A percentile compares a stretch with the other conserved stretches of the same genome.
phyloP scores from a whole-genome alignment of 2,888 invertebrate genomes.

The Drosophila histrio region DNA sequence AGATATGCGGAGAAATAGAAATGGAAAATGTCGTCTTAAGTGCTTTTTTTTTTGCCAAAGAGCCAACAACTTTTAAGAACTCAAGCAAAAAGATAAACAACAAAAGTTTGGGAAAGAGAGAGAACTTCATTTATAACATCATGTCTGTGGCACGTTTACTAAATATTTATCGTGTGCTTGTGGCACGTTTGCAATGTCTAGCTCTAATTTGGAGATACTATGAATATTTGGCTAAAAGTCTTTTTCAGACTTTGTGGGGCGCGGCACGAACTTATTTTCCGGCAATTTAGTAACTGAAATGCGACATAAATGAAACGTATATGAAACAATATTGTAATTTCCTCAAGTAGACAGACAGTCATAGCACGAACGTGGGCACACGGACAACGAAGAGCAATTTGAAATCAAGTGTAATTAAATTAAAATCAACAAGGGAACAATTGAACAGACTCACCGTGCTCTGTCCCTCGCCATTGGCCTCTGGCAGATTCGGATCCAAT shows the following conservation, averaged over 20 bases:
- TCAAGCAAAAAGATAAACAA: constrained; percentile 5
- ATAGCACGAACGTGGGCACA: constrained; percentile 11
- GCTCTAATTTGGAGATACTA: constrained; percentile 25
- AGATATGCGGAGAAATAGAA: constrained; percentile 8
- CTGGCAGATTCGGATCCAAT: constrained; percentile 83
- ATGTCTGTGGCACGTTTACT: constrained; percentile 26
- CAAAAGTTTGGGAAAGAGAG: background rate
- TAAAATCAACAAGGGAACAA: constrained; percentile 74
- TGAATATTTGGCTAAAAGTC: constrained; percentile 14
- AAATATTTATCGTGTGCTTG: constrained; percentile 41
- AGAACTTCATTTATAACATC: constrained; percentile 18
- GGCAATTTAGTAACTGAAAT: constrained; percentile 27
- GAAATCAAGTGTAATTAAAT: constrained; percentile 78
- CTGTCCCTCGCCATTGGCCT: constrained; percentile 81
- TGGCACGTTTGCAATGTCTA: constrained; percentile 37
- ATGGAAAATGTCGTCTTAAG: constrained; percentile 2
- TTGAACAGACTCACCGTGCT: constrained; percentile 82
- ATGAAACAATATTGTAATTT: constrained; percentile 65
- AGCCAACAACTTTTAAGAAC: background rate
- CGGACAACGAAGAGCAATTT: constrained; percentile 38
- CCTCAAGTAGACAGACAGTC: constrained; percentile 7
- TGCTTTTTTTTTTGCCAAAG: background rate
- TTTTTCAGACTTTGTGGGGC: background rate
- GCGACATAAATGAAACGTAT: constrained; percentile 55
- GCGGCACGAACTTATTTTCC: constrained; percentile 18